Percentiles rank a stretch among this genome's conserved stretches.
These are phyloP conservation scores for Acrocephalus kingi DNA, from an alignment of 2,113 vertebrate genomes.

Conservation along the genomic window DNA sequence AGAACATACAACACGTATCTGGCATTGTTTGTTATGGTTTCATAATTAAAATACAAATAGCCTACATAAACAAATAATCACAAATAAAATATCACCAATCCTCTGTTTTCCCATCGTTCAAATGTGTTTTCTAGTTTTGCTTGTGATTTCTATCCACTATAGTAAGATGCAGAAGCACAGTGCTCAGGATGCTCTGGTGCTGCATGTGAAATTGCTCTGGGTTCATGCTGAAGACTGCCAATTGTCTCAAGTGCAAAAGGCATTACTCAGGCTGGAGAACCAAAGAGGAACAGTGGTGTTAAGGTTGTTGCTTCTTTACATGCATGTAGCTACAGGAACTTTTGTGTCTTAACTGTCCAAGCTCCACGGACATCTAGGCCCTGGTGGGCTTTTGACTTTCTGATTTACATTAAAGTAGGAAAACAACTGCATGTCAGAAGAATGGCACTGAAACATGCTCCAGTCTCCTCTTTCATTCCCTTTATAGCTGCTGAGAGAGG, in stretches of 20 bases:
- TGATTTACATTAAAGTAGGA: neutral
- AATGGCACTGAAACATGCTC: neutral
- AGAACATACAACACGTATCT: rapidly evolving
- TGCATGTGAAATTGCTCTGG: neutral
- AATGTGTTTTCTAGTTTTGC: neutral
- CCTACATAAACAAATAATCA: neutral
- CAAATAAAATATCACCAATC: neutral
- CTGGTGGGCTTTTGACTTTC: neutral
- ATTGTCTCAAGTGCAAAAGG: neutral
- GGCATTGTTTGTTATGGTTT: neutral
- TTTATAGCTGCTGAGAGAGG: neutral
- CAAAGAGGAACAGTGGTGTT: neutral
- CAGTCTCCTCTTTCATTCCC: neutral
- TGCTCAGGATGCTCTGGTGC: neutral
- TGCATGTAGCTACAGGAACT: neutral
- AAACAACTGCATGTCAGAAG: neutral
- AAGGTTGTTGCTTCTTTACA: neutral
- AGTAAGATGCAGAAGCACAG: neutral
- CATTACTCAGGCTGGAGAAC: neutral
- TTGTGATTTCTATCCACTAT: neutral
- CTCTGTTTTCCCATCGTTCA: neutral
- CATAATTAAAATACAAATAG: neutral
- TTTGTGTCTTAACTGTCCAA: neutral
- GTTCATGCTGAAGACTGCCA: neutral
- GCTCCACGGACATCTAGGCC: neutral